phyloP scores from a whole-genome alignment of 2,888 invertebrate genomes.

The Philonicus albiceps region DNA sequence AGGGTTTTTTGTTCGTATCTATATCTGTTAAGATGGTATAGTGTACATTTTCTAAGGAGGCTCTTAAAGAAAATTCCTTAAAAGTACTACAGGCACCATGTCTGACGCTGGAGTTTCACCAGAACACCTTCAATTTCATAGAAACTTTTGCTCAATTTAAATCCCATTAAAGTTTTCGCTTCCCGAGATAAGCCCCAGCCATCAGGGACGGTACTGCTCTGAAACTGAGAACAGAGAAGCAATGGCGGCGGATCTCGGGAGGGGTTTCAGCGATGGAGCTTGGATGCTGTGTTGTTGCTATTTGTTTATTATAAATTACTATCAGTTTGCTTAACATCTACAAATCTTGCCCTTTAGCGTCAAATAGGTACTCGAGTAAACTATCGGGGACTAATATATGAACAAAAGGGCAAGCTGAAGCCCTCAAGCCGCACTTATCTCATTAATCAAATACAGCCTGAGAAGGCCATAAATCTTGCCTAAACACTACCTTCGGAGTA shows the following conservation, averaged over 20 bases:
- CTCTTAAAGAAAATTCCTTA: neutral
- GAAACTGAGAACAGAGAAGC: neutral
- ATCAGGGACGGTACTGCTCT: neutral
- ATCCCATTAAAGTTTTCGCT: slow-evolving; percentile 24
- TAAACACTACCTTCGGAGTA: slow-evolving; percentile 14
- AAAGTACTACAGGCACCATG: neutral
- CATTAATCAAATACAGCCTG: slow-evolving; percentile 32
- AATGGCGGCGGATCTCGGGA: neutral
- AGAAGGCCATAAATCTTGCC: slow-evolving; percentile 29
- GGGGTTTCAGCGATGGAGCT: neutral
- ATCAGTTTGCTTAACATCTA: slow-evolving; percentile 32
- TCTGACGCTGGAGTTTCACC: neutral
- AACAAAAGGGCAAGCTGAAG: slow-evolving; percentile 31
- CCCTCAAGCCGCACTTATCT: slow-evolving; percentile 33
- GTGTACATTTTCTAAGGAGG: neutral
- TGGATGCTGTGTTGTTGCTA: neutral
- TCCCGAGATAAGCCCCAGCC: neutral
- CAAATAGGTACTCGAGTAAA: slow-evolving; percentile 32
- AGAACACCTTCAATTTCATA: neutral
- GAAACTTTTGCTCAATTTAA: slow-evolving; percentile 20
- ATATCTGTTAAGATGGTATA: neutral
- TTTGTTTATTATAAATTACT: slow-evolving; percentile 36
- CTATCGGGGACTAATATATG: slow-evolving; percentile 35
- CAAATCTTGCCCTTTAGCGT: slow-evolving; percentile 26
- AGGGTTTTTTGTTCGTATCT: neutral